Conservation (phyloP, 2,888 invertebrate genomes). For the Acronicta leporina region DNA sequence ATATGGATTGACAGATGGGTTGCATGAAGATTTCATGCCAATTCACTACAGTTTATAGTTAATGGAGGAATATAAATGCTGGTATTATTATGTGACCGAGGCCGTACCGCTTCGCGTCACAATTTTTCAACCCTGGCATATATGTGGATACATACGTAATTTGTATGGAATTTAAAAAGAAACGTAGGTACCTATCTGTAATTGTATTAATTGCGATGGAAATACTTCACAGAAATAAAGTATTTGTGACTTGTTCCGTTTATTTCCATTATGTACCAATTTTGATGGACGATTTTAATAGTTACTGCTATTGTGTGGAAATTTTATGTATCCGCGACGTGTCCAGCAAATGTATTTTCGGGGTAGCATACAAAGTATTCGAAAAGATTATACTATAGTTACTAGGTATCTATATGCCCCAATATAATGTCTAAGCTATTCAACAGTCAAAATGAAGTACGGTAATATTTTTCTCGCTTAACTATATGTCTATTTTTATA, state of each 20-base stretch:
- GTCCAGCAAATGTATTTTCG: background rate
- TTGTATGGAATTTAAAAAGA: slow-evolving; percentile 30
- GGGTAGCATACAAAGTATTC: background rate
- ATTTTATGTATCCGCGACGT: slow-evolving; percentile 2
- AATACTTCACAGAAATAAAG: slow-evolving; percentile 28
- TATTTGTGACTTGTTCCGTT: slow-evolving; percentile 15
- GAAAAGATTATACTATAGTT: background rate
- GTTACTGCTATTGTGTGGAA: background rate
- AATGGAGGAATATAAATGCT: slow-evolving; percentile 52
- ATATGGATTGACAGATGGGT: background rate
- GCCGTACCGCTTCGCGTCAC: slow-evolving; percentile 24
- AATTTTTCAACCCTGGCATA: slow-evolving; percentile 51
- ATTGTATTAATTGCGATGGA: slow-evolving; percentile 20
- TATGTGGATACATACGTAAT: slow-evolving; percentile 19
- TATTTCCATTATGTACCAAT: slow-evolving; percentile 6
- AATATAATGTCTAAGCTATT: no score
- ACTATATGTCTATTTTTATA: background rate
- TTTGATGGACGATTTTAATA: slow-evolving; percentile 4
- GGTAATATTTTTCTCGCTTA: background rate
- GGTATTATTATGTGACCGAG: slow-evolving; percentile 60
- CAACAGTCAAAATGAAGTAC: no score
- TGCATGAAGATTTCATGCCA: background rate
- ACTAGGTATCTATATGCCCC: no score
- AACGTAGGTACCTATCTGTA: slow-evolving; percentile 12
- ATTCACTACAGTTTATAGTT: slow-evolving; percentile 17